Percentiles rank a stretch among this genome's conserved stretches.
Evolutionary conservation across 2,797 vertebrate species (phyloP).

Genomic region (Semotilus atromaculatus): DNA sequence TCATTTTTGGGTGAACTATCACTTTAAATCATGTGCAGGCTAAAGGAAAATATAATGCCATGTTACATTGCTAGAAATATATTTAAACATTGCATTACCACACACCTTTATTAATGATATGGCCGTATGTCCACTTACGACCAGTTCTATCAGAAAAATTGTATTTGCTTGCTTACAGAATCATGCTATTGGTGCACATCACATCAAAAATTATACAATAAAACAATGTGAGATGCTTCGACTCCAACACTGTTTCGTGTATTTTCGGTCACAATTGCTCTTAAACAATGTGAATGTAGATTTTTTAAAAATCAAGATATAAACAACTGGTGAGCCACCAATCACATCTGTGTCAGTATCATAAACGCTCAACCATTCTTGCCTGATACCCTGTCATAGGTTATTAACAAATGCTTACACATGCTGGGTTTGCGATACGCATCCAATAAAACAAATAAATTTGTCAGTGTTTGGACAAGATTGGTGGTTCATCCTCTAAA

Average conservation of each 20-base stretch:
- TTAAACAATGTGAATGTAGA: neutral
- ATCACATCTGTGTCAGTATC: neutral
- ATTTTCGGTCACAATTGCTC: neutral
- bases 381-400: neutral
- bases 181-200: neutral
- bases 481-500: slow-evolving; percentile 9
- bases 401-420: neutral
- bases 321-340: neutral
- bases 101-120: neutral
- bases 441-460: slow-evolving; percentile 15
- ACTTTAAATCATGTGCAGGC: neutral
- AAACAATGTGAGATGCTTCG: neutral
- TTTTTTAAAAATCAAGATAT: neutral
- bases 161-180: neutral
- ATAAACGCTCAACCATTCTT: slow-evolving; percentile 8
- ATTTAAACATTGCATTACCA: slow-evolving; percentile 17
- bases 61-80: neutral
- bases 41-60: slow-evolving; percentile 2
- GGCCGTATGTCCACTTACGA: neutral
- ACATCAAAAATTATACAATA: neutral
- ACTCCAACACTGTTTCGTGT: neutral
- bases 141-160: neutral
- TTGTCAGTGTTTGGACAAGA: slow-evolving; percentile 17
- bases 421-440: neutral
- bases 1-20: neutral